These are phyloP conservation scores for Hetaerina americana DNA, from an alignment of 1,140 invertebrate genomes.

Conservation along the genomic window DNA sequence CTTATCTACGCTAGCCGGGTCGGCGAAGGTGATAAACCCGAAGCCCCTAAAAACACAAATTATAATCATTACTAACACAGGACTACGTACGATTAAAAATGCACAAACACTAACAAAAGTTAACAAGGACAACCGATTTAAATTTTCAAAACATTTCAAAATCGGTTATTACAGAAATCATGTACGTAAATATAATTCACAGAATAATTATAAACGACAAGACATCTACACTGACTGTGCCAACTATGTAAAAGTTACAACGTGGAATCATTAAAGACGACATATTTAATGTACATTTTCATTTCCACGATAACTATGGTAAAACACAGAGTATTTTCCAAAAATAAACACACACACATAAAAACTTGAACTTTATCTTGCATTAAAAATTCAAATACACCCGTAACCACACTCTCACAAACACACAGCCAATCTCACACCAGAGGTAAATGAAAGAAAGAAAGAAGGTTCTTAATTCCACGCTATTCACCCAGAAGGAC, in stretches of 20 bases:
- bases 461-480: background rate
- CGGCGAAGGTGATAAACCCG: constrained; percentile 91
- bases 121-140: background rate
- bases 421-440: background rate
- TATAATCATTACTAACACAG: background rate
- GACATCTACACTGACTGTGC: background rate
- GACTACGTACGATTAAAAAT: background rate
- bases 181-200: background rate
- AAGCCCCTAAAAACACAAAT: constrained; percentile 63
- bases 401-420: background rate
- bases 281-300: background rate
- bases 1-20: constrained; percentile 87
- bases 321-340: background rate
- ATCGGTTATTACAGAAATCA: background rate
- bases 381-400: background rate
- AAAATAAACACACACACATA: background rate
- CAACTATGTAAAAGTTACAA: background rate
- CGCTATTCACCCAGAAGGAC: background rate
- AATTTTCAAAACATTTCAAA: background rate
- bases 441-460: background rate
- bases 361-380: background rate
- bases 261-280: background rate
- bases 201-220: background rate
- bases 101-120: background rate
- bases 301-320: background rate